These are phyloP conservation scores for Umimayanthus kanabou DNA, from an alignment of 92 coral and sea anemone species.

Conservation along the genomic window DNA sequence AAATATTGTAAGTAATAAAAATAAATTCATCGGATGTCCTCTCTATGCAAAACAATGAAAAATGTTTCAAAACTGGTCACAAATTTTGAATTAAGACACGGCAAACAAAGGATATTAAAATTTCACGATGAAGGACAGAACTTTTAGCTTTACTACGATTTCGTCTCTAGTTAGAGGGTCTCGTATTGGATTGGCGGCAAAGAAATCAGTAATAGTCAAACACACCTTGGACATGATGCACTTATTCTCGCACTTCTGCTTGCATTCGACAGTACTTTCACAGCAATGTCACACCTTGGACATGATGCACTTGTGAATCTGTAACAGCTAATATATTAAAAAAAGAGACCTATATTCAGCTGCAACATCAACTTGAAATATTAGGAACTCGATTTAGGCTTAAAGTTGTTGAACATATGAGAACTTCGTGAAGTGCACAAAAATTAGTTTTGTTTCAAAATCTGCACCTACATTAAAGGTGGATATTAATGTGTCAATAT, in stretches of 20 bases:
- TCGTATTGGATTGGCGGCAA: conserved; percentile 26
- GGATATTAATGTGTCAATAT: neutral
- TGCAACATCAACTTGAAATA: neutral
- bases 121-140: neutral
- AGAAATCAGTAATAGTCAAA: conserved; percentile 2
- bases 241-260: neutral
- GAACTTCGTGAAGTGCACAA: neutral
- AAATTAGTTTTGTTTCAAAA: neutral
- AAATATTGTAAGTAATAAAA: neutral
- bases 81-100: neutral
- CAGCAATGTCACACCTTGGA: neutral
- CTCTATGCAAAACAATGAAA: neutral
- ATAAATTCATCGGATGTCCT: neutral
- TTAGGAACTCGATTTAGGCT: no score
- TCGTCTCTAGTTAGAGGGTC: neutral
- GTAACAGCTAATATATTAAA: neutral
- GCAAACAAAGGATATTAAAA: neutral
- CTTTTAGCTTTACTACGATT: neutral
- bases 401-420: neutral
- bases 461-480: neutral
- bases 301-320: neutral
- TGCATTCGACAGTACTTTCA: neutral
- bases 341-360: neutral
- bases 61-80: no score
- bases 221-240: no score